Evolutionary conservation across 2,797 vertebrate genomes (phyloP).

Genomic region (Sebastiscus tertius): DNA sequence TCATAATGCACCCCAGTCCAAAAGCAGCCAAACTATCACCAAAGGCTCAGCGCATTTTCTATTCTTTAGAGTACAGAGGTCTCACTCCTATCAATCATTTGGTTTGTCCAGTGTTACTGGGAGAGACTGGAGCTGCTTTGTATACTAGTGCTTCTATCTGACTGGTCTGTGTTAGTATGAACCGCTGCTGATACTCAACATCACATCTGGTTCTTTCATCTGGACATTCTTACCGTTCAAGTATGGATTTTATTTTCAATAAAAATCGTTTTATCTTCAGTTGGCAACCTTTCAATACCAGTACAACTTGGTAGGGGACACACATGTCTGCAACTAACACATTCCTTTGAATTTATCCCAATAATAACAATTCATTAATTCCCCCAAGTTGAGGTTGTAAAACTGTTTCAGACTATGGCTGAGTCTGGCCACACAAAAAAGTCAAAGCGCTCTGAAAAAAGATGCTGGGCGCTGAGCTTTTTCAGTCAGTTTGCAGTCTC

Average conservation of each 20-base stretch:
- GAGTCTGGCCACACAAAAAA: neutral
- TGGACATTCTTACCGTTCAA: neutral
- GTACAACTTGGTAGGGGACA: neutral
- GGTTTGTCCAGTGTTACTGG: neutral
- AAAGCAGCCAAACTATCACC: slow-evolving; percentile 50
- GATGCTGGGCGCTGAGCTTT: no score
- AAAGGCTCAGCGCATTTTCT: neutral
- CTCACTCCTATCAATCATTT: neutral
- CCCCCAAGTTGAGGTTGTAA: neutral
- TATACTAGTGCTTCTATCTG: neutral
- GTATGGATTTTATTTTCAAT: neutral
- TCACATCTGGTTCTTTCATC: neutral
- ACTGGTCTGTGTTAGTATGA: neutral
- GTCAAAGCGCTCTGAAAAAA: no score
- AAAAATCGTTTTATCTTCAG: neutral
- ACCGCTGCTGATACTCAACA: neutral
- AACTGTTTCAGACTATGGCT: neutral
- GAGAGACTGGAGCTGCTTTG: neutral
- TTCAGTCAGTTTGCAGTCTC: no score
- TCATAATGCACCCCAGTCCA: slow-evolving; percentile 11
- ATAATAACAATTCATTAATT: neutral
- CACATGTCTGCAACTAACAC: neutral
- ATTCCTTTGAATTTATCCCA: neutral
- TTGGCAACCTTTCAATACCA: neutral
- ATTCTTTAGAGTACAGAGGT: slow-evolving; percentile 41